Percentiles rank a stretch among this genome's conserved stretches.
Evolutionary conservation across 2,888 invertebrate genomes (phyloP).

Genomic region (Drosophila paucipuncta): DNA sequence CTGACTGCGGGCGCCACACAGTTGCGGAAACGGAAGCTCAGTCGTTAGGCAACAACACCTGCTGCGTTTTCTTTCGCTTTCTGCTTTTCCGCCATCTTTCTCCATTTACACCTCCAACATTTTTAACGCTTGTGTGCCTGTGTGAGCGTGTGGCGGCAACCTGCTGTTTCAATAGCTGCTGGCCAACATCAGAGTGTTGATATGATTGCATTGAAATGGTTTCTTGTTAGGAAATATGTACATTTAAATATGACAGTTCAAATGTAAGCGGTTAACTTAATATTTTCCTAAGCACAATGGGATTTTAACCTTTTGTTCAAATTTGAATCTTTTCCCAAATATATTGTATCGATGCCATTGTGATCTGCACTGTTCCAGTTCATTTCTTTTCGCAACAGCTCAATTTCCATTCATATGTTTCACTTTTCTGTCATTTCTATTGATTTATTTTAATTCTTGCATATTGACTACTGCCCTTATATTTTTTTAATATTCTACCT

Average conservation of each 20-base stretch:
- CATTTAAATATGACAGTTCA: not conserved
- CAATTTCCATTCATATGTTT: not conserved
- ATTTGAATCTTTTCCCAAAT: not conserved
- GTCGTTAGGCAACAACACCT: conserved; percentile 24
- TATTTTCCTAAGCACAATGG: not conserved
- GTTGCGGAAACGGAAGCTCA: conserved; percentile 39
- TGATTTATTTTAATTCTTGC: not conserved
- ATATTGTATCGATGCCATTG: not conserved
- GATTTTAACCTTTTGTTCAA: not conserved
- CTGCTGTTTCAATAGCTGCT: not conserved
- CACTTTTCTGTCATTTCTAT: not conserved
- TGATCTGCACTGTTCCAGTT: not conserved
- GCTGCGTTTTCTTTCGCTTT: conserved; percentile 19
- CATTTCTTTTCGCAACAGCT: not conserved
- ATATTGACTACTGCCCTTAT: not conserved
- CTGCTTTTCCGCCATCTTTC: not conserved
- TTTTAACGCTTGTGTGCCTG: not conserved
- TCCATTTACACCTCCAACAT: not conserved
- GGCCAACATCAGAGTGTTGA: not conserved
- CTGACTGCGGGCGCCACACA: conserved; percentile 11
- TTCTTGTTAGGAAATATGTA: not conserved
- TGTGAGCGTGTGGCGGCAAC: conserved; percentile 2
- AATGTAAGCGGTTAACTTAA: not conserved
- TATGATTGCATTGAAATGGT: not conserved
- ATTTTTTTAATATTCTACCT: not conserved